Base-by-base conservation (phyloP, 2,113 vertebrate species). In the Motacilla alba region DNA sequence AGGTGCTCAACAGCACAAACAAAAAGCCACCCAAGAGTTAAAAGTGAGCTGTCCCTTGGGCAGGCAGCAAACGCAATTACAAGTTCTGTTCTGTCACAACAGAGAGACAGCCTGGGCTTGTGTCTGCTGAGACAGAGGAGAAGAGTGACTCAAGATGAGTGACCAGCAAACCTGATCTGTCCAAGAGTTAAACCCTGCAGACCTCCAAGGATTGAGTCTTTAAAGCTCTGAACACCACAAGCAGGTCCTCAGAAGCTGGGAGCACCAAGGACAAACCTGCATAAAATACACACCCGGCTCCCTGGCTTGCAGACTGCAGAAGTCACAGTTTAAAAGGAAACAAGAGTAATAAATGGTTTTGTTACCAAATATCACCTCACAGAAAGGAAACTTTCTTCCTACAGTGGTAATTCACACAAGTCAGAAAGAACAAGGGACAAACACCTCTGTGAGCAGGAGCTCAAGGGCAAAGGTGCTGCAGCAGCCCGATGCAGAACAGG, bases 211-310 rank as follows among this genome's bases (percentile, higher is more conserved):
- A 53, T 5, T 1, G 6, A 12, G 13, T 6, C 1, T 10, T 41
- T 13, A 6, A 22, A 50, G 49, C 7, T 2, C 2, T 55, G 37
- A 78, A 26, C 14, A 35, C 3, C 19, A 15, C 26, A 9, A 27
- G 19, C 15, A 31, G 43, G 21, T 0, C 17, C n/a, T 7, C 26
- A 4, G 26, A 0, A 47, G 6, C 2, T 41, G 39, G 3, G 10
- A 72, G 62, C 16, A 43, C 3, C 47, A 15, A 14, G 43, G 8
- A 7, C n/a, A 82, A 70, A 58, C 10, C 12, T 72, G n/a, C 13
- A 44, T 0, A 4, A 37, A 20, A 41, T 35, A 68, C 12, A 50
- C 17, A 10, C 7, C 37, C 53, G 37, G 55, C 4, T 27, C 19
- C 22, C 3, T 1, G 26, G 23, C 46, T 30, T 17, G 26, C 28